phyloP scores from a whole-genome alignment of 2,113 vertebrate species.

The Tretioscincus oriximinensis region DNA sequence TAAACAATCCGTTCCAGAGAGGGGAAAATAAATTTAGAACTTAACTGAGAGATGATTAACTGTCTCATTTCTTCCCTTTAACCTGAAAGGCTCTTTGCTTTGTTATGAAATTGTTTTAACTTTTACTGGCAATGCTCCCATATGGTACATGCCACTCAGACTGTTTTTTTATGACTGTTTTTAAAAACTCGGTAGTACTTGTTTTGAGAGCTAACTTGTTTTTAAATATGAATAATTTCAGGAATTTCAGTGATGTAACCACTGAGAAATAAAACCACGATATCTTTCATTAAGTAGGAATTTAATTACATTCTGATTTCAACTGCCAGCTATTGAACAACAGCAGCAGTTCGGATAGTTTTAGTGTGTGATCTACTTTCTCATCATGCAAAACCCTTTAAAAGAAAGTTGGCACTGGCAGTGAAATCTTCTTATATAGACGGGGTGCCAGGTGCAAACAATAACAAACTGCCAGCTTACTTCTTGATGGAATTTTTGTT shows the following conservation, averaged over 20 bases:
- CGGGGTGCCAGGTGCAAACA: too few species aligned
- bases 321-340: conserved; percentile 21
- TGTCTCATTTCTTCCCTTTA: conserved; percentile 27
- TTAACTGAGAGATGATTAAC: conserved; percentile 43
- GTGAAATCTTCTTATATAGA: conserved; percentile 55
- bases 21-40: conserved; percentile 24
- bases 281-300: conserved; percentile 28
- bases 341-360: conserved; percentile 13
- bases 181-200: background rate
- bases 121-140: conserved; percentile 28
- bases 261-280: conserved; percentile 1
- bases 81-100: conserved; percentile 13
- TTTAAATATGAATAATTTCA: conserved; percentile 8
- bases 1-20: conserved; percentile 25
- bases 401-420: conserved; percentile 65
- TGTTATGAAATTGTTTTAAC: conserved; percentile 40
- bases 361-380: conserved; percentile 47
- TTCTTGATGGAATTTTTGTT: too few species aligned
- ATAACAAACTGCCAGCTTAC: too few species aligned
- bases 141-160: conserved; percentile 19
- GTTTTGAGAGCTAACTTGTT: conserved; percentile 38
- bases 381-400: conserved; percentile 52
- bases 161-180: background rate
- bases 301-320: conserved; percentile 25
- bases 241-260: conserved; percentile 23